Conservation (phyloP, 2,113 vertebrate genomes). For the Polypterus bichir region DNA sequence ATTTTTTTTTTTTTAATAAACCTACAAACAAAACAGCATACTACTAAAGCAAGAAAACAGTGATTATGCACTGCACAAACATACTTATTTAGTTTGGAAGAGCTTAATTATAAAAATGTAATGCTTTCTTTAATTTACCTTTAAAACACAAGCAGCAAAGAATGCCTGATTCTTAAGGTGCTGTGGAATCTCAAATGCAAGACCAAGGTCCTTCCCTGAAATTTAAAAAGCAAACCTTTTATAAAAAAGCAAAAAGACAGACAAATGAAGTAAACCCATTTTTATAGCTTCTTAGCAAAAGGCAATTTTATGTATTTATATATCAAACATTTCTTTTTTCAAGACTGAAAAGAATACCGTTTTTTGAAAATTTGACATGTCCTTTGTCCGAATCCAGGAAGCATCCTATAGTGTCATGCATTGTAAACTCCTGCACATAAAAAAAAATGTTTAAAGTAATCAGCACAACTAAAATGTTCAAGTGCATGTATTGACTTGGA, state of each 20-base stretch:
- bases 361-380: slow-evolving; percentile 83
- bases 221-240: neutral
- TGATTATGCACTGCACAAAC: no score
- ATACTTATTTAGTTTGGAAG: no score
- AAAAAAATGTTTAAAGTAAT: slow-evolving; percentile 9
- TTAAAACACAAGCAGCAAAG: slow-evolving; percentile 87
- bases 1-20: no score
- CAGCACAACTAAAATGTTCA: slow-evolving; percentile 5
- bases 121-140: slow-evolving; percentile 50
- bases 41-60: no score
- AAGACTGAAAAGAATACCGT: slow-evolving; percentile 47
- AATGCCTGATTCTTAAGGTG: slow-evolving; percentile 74
- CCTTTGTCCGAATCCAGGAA: slow-evolving; percentile 74
- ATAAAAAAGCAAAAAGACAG: neutral
- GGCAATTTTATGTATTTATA: no score
- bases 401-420: slow-evolving; percentile 92
- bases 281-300: no score
- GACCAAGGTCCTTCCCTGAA: slow-evolving; percentile 80
- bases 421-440: slow-evolving; percentile 77
- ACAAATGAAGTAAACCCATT: no score
- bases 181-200: slow-evolving; percentile 79
- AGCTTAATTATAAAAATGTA: no score
- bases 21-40: no score
- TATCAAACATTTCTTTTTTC: no score
- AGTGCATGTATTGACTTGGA: neutral